Base-by-base conservation (phyloP, 2,113 vertebrate species). In the Laterallus jamaicensis region DNA sequence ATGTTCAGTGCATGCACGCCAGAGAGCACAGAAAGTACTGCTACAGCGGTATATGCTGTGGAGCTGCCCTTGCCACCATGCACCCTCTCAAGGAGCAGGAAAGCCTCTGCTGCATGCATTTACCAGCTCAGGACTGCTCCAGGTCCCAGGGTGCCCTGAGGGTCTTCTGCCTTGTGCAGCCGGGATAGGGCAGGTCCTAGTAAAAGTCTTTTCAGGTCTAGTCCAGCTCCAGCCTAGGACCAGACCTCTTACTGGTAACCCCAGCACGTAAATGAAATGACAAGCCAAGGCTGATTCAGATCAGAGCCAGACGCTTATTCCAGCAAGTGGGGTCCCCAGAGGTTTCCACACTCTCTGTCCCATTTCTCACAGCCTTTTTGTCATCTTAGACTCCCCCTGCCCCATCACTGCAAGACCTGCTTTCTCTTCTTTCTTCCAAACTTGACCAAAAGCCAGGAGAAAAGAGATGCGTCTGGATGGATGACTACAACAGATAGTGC, bases 21-120 rank as follows among this genome's bases (percentile, higher is more conserved):
- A 0, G 37, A 0, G 1, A 78, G 32, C 60, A 59, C 44, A 58
- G 54, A 31, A 79, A 87, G 44, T 70, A 64, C 17, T 0, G 0
- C 31, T 9, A 50, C 35, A 71, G 50, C 0, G 0, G 19, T 24
- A 29, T 40, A 20, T 4, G 19, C 64, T 15, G 16, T 0, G 6
- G 17, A 92, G 64, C 52, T 25, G 60, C 54, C 63, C 29, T 39
- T 0, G 0, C 15, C 29, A 39, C 1, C 0, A 0, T 3, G 39
- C 11, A 18, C 9, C 26, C 64, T 25, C 9, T 5, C 24, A 8
- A 24, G 29, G 9, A 86, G 40, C 4, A 67, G 42, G 12, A 90
- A 71, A 74, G 35, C 37, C 66, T 74, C 29, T 75, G 42, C 25
- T 50, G 32, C 6, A 20, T 1, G 3, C 74, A 9, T 8, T 39